Evolutionary conservation across 1,140 invertebrate genomes (phyloP), one percentile per base, ranked within the genome.

Genomic region (Mycetomoellerius zeteki): DNA sequence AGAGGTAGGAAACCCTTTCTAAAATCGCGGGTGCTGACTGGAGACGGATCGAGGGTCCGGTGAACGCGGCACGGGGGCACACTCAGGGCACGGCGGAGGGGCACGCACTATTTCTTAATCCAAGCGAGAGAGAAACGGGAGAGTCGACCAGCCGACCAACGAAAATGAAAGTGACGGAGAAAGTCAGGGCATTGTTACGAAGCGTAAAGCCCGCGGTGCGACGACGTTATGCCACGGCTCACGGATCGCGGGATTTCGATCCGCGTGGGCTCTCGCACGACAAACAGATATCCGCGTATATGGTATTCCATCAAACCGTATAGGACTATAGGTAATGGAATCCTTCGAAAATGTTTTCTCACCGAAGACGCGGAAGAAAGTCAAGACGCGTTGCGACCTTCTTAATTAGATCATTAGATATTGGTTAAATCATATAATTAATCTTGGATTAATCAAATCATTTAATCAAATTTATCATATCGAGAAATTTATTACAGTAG

Each of bases 81-180:
- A 47, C 27, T 54, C 87, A 81, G 90, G 86, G 86, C 87, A 89
- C 77, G 85, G 60, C 87, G 88, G 88, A 69, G 91, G 91, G 92
- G 92, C 88, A 94, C 92, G 92, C 93, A 92, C 92, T 94, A 94
- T 94, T 94, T 95, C 93, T 93, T 94, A 94, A 94, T 95, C 91
- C 54, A 91, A 88, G 76, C 72, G 71, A 81, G 86, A 86, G 84
- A 90, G 84, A 90, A 88, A 69, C 73, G 86, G 80, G 75, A 87
- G 86, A 88, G 86, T 56, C 76, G 73, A 73, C 65, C 89, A 92
- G 86, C 90, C 92, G 92, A 93, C 91, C 91, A 95, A 94, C 94
- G 94, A 95, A 95, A 95, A 95, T 93, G 95, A 95, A 95, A 95
- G 95, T 95, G 93, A 95, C 93, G 94, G 95, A 95, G 94, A 95